These are phyloP conservation scores for Meriones psammophilus DNA, from an alignment of 2,797 vertebrate species.

Conservation along the genomic window DNA sequence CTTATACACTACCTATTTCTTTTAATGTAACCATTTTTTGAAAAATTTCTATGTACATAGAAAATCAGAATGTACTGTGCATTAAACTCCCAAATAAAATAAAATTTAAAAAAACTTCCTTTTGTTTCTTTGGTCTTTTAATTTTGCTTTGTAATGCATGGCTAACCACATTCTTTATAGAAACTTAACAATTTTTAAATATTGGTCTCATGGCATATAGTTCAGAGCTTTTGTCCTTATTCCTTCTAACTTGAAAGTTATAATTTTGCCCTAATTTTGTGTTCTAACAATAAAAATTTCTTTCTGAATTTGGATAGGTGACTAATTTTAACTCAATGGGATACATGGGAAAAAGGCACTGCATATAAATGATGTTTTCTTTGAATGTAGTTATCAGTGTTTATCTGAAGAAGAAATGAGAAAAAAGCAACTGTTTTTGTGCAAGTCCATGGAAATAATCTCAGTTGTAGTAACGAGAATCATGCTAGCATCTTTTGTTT, in stretches of 20 bases:
- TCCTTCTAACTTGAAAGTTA: slow-evolving; percentile 37
- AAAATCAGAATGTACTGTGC: slow-evolving; percentile 7
- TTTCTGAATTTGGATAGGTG: slow-evolving; percentile 43
- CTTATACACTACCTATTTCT: neutral
- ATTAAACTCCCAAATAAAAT: slow-evolving; percentile 55
- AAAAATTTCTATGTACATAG: neutral
- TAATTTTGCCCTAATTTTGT: slow-evolving; percentile 60
- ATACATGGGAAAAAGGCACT: slow-evolving; percentile 51
- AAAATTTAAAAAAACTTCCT: slow-evolving; percentile 43
- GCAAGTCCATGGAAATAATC: slow-evolving; percentile 76
- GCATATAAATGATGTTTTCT: slow-evolving; percentile 57
- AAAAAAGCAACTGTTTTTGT: slow-evolving; percentile 76
- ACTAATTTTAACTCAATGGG: slow-evolving; percentile 71
- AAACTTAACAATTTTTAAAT: slow-evolving; percentile 40
- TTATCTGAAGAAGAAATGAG: slow-evolving; percentile 77
- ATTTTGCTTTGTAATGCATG: slow-evolving; percentile 47
- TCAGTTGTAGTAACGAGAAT: slow-evolving; percentile 63
- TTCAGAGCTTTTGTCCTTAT: slow-evolving; percentile 19
- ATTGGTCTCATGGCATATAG: slow-evolving; percentile 17
- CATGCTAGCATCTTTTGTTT: slow-evolving; percentile 57
- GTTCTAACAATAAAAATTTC: slow-evolving; percentile 60
- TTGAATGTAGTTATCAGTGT: slow-evolving; percentile 61
- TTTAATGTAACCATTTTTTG: neutral
- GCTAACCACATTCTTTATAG: slow-evolving; percentile 11
- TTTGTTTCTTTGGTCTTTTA: slow-evolving; percentile 38